Conservation (phyloP, 2,797 vertebrate genomes). For the Pogonophryne albipinna region DNA sequence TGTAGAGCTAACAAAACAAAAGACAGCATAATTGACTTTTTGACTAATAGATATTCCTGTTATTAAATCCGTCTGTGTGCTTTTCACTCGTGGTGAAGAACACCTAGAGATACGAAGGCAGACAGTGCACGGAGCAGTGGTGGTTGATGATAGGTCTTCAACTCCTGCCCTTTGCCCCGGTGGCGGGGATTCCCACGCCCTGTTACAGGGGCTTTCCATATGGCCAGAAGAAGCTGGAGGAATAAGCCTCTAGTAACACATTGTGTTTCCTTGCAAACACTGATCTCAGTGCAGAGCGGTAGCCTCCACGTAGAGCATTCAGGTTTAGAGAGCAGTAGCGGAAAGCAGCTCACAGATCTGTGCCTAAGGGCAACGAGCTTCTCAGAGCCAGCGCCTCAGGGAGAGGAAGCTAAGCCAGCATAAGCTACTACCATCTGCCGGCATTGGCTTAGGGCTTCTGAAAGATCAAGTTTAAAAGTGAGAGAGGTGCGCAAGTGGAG, state of each 20-base stretch:
- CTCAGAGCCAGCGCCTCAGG: slow-evolving; percentile 74
- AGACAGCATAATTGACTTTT: not conserved
- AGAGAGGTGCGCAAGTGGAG: slow-evolving; percentile 60
- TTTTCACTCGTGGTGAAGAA: not conserved
- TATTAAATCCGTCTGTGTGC: not conserved
- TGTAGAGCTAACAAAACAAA: slow-evolving; percentile 3
- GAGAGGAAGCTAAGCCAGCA: slow-evolving; percentile 78
- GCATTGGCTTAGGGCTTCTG: slow-evolving; percentile 73
- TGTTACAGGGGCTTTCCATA: slow-evolving; percentile 42
- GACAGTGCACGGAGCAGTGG: not conserved
- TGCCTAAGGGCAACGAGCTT: slow-evolving; percentile 78
- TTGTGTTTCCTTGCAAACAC: slow-evolving; percentile 60
- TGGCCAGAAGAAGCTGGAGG: slow-evolving; percentile 41
- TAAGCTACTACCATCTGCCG: slow-evolving; percentile 81
- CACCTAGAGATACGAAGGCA: not conserved
- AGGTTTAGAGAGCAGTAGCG: slow-evolving; percentile 69
- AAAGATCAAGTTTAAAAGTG: slow-evolving; percentile 76
- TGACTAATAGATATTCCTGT: not conserved
- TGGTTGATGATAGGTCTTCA: slow-evolving; percentile 18
- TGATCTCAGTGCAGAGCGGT: slow-evolving; percentile 62
- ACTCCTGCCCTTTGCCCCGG: slow-evolving; percentile 28
- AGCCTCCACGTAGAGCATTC: slow-evolving; percentile 60
- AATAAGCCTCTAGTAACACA: slow-evolving; percentile 43
- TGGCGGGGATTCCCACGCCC: slow-evolving; percentile 65
- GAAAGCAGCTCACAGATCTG: slow-evolving; percentile 75